These are phyloP conservation scores for Paramormyrops kingsleyae DNA, from an alignment of 2,113 vertebrate genomes.

Conservation along the genomic window DNA sequence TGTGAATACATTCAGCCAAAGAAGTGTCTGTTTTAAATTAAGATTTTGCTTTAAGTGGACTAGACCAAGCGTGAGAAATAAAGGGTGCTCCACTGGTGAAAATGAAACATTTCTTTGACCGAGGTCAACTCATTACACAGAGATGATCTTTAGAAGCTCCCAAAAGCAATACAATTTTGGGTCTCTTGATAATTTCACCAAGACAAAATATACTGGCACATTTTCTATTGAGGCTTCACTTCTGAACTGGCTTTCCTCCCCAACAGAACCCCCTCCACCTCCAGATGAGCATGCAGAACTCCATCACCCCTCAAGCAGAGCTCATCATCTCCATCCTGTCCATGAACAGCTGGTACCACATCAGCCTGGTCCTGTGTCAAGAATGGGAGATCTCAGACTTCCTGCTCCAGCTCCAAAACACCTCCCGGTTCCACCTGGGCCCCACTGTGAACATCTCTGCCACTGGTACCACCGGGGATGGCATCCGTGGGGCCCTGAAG, in stretches of 20 bases:
- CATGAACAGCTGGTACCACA: slow-evolving; percentile 95
- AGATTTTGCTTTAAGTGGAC: background rate
- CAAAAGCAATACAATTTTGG: background rate
- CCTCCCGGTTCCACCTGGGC: slow-evolving; percentile 81
- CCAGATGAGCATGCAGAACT: slow-evolving; percentile 84
- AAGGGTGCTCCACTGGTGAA: background rate
- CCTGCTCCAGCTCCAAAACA: slow-evolving; percentile 76
- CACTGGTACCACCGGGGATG: slow-evolving; percentile 60
- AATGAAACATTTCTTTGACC: background rate
- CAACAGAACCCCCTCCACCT: slow-evolving; percentile 89
- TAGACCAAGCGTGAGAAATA: background rate
- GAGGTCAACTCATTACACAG: background rate
- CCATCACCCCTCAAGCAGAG: slow-evolving; percentile 68
- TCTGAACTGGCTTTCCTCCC: slow-evolving; percentile 32
- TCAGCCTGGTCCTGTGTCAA: slow-evolving; percentile 87
- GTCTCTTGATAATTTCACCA: background rate
- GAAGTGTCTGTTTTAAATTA: background rate
- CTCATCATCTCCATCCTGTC: slow-evolving; percentile 84
- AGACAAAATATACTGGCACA: background rate
- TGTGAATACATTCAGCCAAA: background rate
- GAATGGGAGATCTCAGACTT: slow-evolving; percentile 87
- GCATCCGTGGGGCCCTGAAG: slow-evolving; percentile 73
- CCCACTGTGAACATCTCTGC: slow-evolving; percentile 80
- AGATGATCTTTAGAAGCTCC: background rate
- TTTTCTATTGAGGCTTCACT: background rate